A percentile compares a stretch with the other conserved stretches of the same genome.
These are phyloP conservation scores for Odocoileus virginianus DNA, from an alignment of 2,113 vertebrate species.

Conservation along the genomic window DNA sequence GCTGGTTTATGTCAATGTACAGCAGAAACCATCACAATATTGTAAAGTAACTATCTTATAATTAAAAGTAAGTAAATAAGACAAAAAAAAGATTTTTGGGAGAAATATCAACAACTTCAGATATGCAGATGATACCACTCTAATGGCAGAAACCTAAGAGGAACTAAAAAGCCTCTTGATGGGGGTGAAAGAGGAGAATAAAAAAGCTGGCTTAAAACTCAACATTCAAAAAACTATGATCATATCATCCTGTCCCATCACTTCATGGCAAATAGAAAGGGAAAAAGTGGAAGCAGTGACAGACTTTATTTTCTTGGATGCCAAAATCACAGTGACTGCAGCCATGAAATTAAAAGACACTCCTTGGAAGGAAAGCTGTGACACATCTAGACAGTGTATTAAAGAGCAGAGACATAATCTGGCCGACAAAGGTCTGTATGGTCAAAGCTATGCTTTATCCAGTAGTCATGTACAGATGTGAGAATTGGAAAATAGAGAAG, in stretches of 20 bases:
- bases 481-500: background rate
- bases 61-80: background rate
- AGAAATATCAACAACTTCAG: background rate
- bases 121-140: background rate
- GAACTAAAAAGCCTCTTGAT: background rate
- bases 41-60: background rate
- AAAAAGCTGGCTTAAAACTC: background rate
- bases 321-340: background rate
- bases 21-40: background rate
- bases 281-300: background rate
- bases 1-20: background rate
- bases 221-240: background rate
- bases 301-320: background rate
- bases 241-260: background rate
- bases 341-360: background rate
- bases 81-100: background rate
- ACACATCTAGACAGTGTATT: background rate
- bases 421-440: background rate
- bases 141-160: background rate
- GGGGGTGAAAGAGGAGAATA: background rate
- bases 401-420: background rate
- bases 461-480: background rate
- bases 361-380: background rate
- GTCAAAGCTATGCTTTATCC: background rate
- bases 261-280: background rate